Base-by-base conservation (phyloP, 2,797 vertebrate species). In the Crenuchus spilurus region DNA sequence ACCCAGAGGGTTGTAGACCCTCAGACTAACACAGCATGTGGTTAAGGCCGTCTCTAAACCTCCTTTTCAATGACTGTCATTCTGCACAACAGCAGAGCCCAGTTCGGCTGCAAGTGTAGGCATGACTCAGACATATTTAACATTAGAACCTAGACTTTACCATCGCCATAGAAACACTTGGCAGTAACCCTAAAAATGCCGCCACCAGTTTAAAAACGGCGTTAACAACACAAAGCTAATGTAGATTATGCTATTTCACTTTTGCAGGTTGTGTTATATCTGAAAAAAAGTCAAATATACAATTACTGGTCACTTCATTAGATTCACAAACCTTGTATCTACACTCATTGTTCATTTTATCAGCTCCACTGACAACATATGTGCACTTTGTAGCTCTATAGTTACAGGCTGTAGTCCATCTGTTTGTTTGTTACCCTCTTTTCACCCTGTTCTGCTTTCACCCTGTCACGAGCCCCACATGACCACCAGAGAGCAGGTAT, bases 1-100 rank as follows among this genome's bases (percentile, higher is more conserved):
- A 67, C 72, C 72, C 26, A 6, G 33, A 52, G 46, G 61, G 66
- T 61, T 22, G 35, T 13, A 13, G 22, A 70, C 49, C 67, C 67
- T 70, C 42, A 58, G 42, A 71, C 41, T 31, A 18, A 8, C 52
- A n/a, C 75, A 71, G 68, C 42, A 33, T 42, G 68, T 30, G n/a
- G n/a, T 48, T 35, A 13, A 76, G 41, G 41, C 22, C 6, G 49
- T 9, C 9, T 16, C 46, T 37, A 48, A 75, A 33, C 24, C 37
- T 61, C 58, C 9, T 14, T 6, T 37, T 66, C 14, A 20, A 20
- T 31, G 13, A 28, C 18, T 13, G 30, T 14, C 14, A 28, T 1
- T 20, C 52, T 55, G 39, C 16, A 22, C 49, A 61, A 46, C 11
- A 13, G 24, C 41, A 37, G 30, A 58, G 16, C 20, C 5, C 49